Evolutionary conservation across 2,113 vertebrate genomes (phyloP).

Genomic region (Anarhynchus alexandrinus): DNA sequence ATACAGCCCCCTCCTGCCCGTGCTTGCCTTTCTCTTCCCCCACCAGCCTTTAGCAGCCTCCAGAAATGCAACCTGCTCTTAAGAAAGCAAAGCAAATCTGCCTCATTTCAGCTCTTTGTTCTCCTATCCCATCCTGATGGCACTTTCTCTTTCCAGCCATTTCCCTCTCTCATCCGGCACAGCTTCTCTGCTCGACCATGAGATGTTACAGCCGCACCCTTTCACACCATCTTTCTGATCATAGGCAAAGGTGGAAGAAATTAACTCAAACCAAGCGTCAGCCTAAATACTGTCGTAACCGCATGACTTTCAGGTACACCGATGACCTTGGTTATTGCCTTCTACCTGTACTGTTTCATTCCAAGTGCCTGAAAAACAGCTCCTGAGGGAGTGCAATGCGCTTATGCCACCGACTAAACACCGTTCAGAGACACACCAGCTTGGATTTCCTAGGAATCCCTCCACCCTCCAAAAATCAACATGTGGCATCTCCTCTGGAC

Average conservation of each 20-base stretch:
- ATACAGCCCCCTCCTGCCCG: not conserved
- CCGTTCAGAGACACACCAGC: not conserved
- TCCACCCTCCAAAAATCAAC: not conserved
- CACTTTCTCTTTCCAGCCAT: not conserved
- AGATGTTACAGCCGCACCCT: accelerated
- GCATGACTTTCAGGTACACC: not conserved
- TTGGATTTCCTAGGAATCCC: not conserved
- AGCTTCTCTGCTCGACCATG: not conserved
- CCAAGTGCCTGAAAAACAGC: not conserved
- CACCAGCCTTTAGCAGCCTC: not conserved
- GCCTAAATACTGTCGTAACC: not conserved
- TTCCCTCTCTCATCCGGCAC: not conserved
- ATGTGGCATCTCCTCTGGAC: not conserved
- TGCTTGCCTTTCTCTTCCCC: not conserved
- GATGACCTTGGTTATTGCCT: not conserved
- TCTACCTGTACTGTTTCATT: not conserved
- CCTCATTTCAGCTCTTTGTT: not conserved
- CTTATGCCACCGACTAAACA: not conserved
- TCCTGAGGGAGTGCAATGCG: not conserved
- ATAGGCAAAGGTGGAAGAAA: not conserved
- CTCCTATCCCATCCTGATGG: not conserved
- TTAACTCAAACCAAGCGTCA: not conserved
- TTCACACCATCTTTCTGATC: not conserved
- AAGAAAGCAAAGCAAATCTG: not conserved
- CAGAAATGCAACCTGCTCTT: not conserved